Base-by-base conservation (phyloP, 2,888 invertebrate species). In the Rosalia funebris region DNA sequence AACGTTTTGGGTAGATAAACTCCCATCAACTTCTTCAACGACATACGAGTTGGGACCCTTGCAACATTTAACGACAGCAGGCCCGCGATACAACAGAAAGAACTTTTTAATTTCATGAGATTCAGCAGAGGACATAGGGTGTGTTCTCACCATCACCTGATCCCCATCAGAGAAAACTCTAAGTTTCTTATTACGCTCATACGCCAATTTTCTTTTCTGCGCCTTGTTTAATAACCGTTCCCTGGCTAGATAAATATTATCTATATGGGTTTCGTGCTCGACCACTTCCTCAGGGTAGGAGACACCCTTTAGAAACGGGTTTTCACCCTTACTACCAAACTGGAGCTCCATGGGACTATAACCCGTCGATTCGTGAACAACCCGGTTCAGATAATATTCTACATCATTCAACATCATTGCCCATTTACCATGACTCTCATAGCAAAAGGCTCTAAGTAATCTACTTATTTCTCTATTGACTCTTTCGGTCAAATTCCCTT, bases 401-500 rank as follows among this genome's bases (percentile, higher is more conserved):
- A 45, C 45, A 1, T 57, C 11, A 4, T 10, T 7, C 3, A 57
- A 5, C 1, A 57, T 34, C 2, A 1, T 36, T 0, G 42, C 46
- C 53, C 52, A 61, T 19, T 47, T 52, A 1, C 39, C 34, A 45
- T 61, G 56, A 20, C 36, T 11, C 12, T 7, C 3, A 31, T 37
- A 15, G 32, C 60, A 55, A 7, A 44, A 14, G 1, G 45, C 12
- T 3, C 59, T 10, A 5, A 53, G 2, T 7, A 53, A 16, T 5
- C 59, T 10, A 1, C 53, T 53, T 2, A 59, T 46, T 32, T 59
- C 53, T 1, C 32, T n/a, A 9, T 60, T 60, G 1, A 44, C 15
- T 4, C 60, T 17, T 36, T 60, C 48, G 1, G 60, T 60, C 2
- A 15, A 9, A 19, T 61, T 61, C 4, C 61, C 55, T 14, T 50